Evolutionary conservation across 2,113 vertebrate species (phyloP), one percentile per base, ranked within the genome.

Genomic region (Otus sunia): DNA sequence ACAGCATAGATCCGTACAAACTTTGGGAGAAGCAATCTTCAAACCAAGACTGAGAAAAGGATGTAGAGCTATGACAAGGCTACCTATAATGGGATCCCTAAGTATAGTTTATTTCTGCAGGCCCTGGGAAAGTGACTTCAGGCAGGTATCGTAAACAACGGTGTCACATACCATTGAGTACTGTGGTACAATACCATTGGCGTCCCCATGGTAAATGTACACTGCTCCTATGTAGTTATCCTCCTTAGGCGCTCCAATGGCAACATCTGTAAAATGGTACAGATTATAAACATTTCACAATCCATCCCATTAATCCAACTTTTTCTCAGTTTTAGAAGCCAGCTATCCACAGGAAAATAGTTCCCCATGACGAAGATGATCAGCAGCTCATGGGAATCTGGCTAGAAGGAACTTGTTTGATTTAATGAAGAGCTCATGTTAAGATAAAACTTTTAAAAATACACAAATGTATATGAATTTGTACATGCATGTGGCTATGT

Each of bases 201-300:
- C 82, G 7, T 99, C 99, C 3, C 99, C 99, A 3, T 99, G 99
- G 86, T 99, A 99, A 96, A 99, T 99, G 67, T 99, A 99, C 36
- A 99, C 98, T 0, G 99, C 99, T 86, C 99, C 99, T 7, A 95
- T 47, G 43, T 99, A 99, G 95, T 99, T 98, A 8, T 99, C 99
- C 76, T 99, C 99, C 96, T 99, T 98, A 29, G 99, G 99, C 0
- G 99, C 99, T 34, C 99, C 99, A 76, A 99, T 98, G 59, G 99
- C 99, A 64, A 99, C 98, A 97, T 99, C 99, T 99, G 90, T 73
- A 92, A 97, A 94, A 96, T 25, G 96, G 62, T 13, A 17, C 32
- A 85, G 55, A 80, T 59, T 9, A 60, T 16, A 85, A 80, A 58
- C 26, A 86, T 29, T 69, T 93, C 66, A 87, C 37, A 87, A 64